Evolutionary conservation across 2,888 invertebrate species (phyloP), one percentile per base, ranked within the genome.

Genomic region (Nemotelus nigrinus): DNA sequence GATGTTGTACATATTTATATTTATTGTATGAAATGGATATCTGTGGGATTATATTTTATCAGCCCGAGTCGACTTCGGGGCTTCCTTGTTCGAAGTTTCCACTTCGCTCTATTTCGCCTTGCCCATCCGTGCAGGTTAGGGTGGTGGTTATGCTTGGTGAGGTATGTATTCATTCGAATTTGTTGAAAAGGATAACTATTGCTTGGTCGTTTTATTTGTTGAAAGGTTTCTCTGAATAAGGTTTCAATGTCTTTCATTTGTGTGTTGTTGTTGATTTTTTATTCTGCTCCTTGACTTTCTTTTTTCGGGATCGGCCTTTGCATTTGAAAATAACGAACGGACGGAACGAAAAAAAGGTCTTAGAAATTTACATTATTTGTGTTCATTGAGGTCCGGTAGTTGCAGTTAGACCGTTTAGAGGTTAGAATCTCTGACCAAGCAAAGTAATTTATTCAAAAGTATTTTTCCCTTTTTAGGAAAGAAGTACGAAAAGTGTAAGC

Each of bases 11-110:
- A 60, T 58, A 77, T 70, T 60, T 77, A 39, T 77, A 68, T 77
- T 68, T 77, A 77, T 77, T 64, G 76, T 53, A 76, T 79, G 79
- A 80, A 80, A 80, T 75, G 77, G 79, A 80, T 80, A 80, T 80
- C 78, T 79, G 80, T 80, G 80, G 78, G 80, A 80, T 80, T 80
- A 79, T 68, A 71, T 74, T 74, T 63, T 74, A 74, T 74, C 50
- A 48, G 25, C 25, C 25, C 25, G 25, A 25, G 25, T 25, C 25
- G 25, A 74, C 70, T 70, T 74, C 39, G 50, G 39, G n/a, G 74
- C 25, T 25, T 25, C 25, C 25, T 25, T 25, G 25, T 25, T 25
- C 25, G 25, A 0, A 25, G 74, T 50, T 74, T 74, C 58, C 4
- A 43, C n/a, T 3, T 25, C 74, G 3, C 48, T 70, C 53, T 41